These are phyloP conservation scores for Sturnus vulgaris DNA, from an alignment of 2,113 vertebrate genomes.

Conservation along the genomic window DNA sequence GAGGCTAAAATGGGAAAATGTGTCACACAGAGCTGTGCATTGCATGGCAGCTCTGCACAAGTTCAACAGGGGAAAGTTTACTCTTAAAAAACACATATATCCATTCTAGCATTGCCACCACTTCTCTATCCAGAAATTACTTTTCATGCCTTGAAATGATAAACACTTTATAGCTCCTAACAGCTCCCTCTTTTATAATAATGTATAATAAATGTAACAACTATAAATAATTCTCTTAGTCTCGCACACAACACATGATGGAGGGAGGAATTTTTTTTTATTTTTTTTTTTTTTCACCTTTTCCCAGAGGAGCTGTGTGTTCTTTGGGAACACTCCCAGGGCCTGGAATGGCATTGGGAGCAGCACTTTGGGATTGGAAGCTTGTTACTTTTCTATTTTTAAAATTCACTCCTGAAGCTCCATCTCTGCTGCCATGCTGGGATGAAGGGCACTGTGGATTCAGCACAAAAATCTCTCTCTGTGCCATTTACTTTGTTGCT, in stretches of 20 bases:
- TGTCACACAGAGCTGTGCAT: not conserved
- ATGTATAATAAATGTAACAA: not conserved
- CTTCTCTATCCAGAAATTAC: not conserved
- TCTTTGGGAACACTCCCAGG: not conserved
- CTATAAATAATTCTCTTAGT: not conserved
- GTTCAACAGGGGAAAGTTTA: not conserved
- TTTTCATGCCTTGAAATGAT: not conserved
- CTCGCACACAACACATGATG: not conserved
- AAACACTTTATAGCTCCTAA: not conserved
- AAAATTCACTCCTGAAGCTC: not conserved
- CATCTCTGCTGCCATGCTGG: not conserved
- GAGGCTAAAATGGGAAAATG: not conserved
- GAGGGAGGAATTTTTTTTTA: not conserved
- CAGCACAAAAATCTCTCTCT: not conserved
- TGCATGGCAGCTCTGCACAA: not conserved
- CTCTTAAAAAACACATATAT: not conserved
- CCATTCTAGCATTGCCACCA: not conserved
- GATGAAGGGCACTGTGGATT: constrained; percentile 27
- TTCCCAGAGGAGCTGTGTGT: not conserved
- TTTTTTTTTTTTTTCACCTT: not conserved
- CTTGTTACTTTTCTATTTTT: constrained; percentile 4
- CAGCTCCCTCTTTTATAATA: not conserved
- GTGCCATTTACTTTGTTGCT: not conserved
- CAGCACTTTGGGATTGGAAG: not conserved
- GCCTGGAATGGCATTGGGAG: not conserved